phyloP scores from a whole-genome alignment of 1,140 invertebrate genomes.

The Heterodera schachtii region DNA sequence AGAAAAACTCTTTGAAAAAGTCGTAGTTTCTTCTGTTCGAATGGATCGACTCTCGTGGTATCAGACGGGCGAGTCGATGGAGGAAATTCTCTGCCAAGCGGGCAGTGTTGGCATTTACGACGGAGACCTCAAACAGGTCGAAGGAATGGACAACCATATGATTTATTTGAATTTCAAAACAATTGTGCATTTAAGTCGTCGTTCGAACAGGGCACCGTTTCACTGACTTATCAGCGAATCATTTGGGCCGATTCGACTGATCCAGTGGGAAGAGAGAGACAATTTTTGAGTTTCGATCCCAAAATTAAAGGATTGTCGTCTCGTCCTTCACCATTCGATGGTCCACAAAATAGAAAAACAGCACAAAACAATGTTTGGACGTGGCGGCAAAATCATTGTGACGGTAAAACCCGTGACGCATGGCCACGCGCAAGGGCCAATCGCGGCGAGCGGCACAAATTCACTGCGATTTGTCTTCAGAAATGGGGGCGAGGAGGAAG shows the following conservation, averaged over 20 bases:
- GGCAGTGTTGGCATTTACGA: conserved; percentile 64
- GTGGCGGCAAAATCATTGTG: conserved; percentile 75
- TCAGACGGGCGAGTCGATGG: conserved; percentile 60
- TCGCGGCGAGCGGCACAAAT: conserved; percentile 46
- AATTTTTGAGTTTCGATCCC: neutral
- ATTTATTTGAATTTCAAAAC: conserved; percentile 14
- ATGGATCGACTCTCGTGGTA: conserved; percentile 65
- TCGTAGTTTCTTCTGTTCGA: neutral
- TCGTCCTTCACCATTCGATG: conserved; percentile 63
- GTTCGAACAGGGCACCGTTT: conserved; percentile 65
- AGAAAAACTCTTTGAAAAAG: no score
- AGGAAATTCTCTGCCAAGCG: conserved; percentile 62
- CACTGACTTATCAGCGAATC: conserved; percentile 60
- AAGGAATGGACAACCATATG: neutral
- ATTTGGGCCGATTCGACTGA: conserved; percentile 64
- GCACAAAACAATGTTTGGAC: conserved; percentile 64
- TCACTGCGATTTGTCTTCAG: conserved; percentile 56
- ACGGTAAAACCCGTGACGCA: conserved; percentile 73
- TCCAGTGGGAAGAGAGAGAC: conserved; percentile 46
- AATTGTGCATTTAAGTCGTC: conserved; percentile 46
- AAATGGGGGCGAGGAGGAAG: conserved; percentile 65
- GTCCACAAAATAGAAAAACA: conserved; percentile 62
- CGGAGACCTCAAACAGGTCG: conserved; percentile 61
- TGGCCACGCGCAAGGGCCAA: conserved; percentile 47
- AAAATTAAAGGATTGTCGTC: conserved; percentile 54